These are phyloP conservation scores for Polydrusus pterygomalis DNA, from an alignment of 2,888 invertebrate species.

Conservation along the genomic window DNA sequence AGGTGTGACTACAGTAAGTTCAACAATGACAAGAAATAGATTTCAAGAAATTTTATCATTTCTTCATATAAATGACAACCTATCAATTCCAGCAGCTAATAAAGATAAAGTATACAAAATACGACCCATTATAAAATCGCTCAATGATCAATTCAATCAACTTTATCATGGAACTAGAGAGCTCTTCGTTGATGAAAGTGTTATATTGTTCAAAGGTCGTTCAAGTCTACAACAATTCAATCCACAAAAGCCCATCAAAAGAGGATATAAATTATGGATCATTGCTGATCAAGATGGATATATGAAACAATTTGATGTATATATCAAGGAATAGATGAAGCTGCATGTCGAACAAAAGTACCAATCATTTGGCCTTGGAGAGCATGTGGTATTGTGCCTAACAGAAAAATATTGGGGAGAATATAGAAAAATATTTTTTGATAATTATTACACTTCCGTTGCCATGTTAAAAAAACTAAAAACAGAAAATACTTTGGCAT, in stretches of 20 bases:
- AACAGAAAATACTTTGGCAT: not conserved
- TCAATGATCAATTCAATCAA: not conserved
- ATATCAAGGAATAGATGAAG: conserved; percentile 58
- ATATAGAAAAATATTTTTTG: not conserved
- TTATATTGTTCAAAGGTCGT: conserved; percentile 56
- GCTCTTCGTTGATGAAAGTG: conserved; percentile 50
- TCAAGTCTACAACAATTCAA: conserved; percentile 51
- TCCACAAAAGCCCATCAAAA: conserved; percentile 48
- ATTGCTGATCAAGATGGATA: conserved; percentile 55
- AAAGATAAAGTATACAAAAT: conserved; percentile 49
- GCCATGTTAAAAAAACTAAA: not conserved
- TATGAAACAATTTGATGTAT: conserved; percentile 56
- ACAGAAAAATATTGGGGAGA: not conserved
- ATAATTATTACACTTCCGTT: not conserved
- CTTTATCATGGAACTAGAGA: conserved; percentile 34
- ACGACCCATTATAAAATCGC: conserved; percentile 8
- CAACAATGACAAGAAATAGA: conserved; percentile 7
- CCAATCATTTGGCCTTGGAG: not conserved
- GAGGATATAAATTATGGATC: conserved; percentile 57
- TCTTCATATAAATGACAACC: conserved; percentile 52
- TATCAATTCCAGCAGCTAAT: conserved; percentile 34
- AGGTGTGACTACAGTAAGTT: not conserved
- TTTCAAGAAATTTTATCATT: conserved; percentile 19
- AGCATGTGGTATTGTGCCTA: too few relatives aligned
- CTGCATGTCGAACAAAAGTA: not conserved